These are phyloP conservation scores for Neoascia interrupta DNA, from an alignment of 2,888 invertebrate species.

Conservation along the genomic window DNA sequence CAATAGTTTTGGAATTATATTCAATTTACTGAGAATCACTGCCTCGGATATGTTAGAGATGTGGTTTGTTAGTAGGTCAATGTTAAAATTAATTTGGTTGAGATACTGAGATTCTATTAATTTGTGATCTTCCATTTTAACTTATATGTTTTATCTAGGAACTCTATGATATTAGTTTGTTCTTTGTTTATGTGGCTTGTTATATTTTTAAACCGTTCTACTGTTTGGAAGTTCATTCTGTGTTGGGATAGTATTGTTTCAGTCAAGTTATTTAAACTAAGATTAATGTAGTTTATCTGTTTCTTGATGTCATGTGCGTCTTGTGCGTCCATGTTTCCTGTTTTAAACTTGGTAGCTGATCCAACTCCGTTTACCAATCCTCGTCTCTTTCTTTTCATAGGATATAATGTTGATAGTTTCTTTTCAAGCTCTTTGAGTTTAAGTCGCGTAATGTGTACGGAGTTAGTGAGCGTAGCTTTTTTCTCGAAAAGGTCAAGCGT, in stretches of 20 bases:
- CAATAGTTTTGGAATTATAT: slow-evolving; percentile 40
- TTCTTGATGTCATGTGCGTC: background rate
- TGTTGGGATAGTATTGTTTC: background rate
- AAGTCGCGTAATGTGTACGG: too few relatives aligned
- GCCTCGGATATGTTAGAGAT: slow-evolving; percentile 34
- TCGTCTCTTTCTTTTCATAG: slow-evolving; percentile 3
- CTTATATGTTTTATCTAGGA: slow-evolving; percentile 1
- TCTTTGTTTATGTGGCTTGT: slow-evolving; percentile 18
- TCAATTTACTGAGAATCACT: slow-evolving; percentile 29
- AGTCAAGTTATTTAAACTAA: background rate
- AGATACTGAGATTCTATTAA: slow-evolving; percentile 6
- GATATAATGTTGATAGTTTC: slow-evolving; percentile 11
- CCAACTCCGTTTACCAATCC: slow-evolving; percentile 2
- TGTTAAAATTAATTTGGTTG: slow-evolving; percentile 10
- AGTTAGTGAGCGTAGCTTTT: too few relatives aligned
- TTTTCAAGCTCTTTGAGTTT: too few relatives aligned
- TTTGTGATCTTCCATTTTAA: too few relatives aligned
- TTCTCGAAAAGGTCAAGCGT: too few relatives aligned
- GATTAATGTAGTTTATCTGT: background rate
- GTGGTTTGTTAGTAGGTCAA: slow-evolving; percentile 6
- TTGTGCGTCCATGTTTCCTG: slow-evolving; percentile 12
- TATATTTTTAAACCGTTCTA: slow-evolving; percentile 17
- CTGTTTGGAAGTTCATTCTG: slow-evolving; percentile 8
- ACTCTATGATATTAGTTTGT: slow-evolving; percentile 7
- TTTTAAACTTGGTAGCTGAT: background rate